Evolutionary conservation across 1,140 invertebrate species (phyloP).

Genomic region (Vanessa tameamea): DNA sequence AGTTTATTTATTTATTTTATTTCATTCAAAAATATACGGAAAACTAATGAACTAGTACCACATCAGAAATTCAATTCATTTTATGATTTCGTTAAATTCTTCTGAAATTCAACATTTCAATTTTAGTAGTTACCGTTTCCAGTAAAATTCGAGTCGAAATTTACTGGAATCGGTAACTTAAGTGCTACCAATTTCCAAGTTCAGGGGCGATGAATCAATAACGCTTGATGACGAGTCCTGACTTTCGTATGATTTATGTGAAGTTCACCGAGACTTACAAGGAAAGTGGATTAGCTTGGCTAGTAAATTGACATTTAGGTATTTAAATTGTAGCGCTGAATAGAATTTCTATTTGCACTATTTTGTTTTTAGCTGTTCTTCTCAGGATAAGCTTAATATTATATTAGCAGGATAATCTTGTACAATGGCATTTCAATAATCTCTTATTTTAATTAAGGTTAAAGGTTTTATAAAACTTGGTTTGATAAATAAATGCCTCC

Average conservation of each 20-base stretch:
- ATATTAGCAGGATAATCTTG: too few species aligned
- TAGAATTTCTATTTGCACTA: background rate
- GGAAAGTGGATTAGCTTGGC: constrained; percentile 42
- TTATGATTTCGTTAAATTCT: too few species aligned
- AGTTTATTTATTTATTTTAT: too few species aligned
- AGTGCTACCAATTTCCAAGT: constrained; percentile 24
- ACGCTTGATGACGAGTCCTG: constrained; percentile 36
- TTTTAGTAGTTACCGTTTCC: too few species aligned
- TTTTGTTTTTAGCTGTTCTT: too few species aligned
- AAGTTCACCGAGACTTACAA: constrained; percentile 38
- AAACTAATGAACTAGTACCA: too few species aligned
- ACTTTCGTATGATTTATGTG: constrained; percentile 44
- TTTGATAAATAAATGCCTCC: too few species aligned
- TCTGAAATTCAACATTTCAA: too few species aligned
- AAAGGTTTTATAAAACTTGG: too few species aligned
- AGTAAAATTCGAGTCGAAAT: background rate
- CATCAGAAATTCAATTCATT: too few species aligned
- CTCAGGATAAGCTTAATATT: background rate
- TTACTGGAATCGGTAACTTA: background rate
- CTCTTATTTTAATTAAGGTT: background rate
- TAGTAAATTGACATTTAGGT: constrained; percentile 4
- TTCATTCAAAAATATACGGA: too few species aligned
- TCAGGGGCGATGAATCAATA: constrained; percentile 45
- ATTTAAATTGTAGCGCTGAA: background rate
- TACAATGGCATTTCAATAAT: background rate